A percentile compares a stretch with the other conserved stretches of the same genome.
Conservation (phyloP, 2,888 invertebrate genomes). For the Drosophila kokeensis region DNA sequence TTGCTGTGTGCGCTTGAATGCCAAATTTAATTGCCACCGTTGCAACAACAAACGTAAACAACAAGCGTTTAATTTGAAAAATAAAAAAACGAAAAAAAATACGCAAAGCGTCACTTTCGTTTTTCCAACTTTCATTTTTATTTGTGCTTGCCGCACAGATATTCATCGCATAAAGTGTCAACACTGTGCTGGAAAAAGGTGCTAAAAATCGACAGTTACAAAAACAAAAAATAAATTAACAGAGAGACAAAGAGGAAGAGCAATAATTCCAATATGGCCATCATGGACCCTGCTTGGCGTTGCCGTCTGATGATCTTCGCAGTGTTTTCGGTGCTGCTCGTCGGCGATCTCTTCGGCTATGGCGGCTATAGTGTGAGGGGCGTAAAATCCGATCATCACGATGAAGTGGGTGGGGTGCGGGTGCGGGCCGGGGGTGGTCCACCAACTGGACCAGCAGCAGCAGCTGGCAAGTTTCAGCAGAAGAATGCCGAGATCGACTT, state of each 20-base stretch:
- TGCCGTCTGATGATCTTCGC: conserved; percentile 84
- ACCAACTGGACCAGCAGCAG: conserved; percentile 72
- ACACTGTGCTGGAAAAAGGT: conserved; percentile 17
- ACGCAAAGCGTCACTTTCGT: conserved; percentile 62
- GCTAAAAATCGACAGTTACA: conserved; percentile 24
- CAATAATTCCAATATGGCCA: conserved; percentile 44
- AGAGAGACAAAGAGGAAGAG: background rate
- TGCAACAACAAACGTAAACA: conserved; percentile 33
- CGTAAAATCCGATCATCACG: conserved; percentile 83
- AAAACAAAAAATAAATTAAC: background rate
- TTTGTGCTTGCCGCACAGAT: conserved; percentile 37
- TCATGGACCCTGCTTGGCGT: conserved; percentile 85
- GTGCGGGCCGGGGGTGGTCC: conserved; percentile 48
- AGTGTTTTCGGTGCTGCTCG: conserved; percentile 83
- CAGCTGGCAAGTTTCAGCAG: conserved; percentile 82
- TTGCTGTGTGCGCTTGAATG: conserved; percentile 77
- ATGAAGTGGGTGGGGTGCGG: conserved; percentile 73
- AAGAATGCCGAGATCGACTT: conserved; percentile 84
- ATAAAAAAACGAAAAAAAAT: conserved; percentile 24
- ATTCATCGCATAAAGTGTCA: conserved; percentile 60
- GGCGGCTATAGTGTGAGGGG: conserved; percentile 82
- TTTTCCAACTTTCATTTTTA: conserved; percentile 74
- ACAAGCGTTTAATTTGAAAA: conserved; percentile 55
- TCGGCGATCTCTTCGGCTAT: conserved; percentile 84
- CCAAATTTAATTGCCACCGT: conserved; percentile 74